Conservation (phyloP, 2,113 vertebrate species). For the Anhinga rufa region DNA sequence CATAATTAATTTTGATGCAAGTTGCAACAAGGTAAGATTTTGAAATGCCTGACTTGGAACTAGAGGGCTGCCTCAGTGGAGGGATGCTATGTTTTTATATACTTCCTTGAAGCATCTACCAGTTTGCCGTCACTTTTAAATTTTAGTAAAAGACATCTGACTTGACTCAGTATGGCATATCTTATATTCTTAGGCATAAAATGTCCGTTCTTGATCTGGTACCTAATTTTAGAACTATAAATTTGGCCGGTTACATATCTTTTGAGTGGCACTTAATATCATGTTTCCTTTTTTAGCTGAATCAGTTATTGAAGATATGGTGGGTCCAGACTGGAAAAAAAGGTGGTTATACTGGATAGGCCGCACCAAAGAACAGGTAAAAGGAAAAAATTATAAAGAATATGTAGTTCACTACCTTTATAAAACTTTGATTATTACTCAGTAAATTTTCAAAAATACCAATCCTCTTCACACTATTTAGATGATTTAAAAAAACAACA, state of each 20-base stretch:
- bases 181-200: not conserved
- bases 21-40: not conserved
- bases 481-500: not conserved
- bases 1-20: not conserved
- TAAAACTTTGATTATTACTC: not conserved
- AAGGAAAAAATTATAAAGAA: not conserved
- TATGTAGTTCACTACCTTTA: not conserved
- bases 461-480: not conserved
- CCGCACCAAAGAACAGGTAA: conserved; percentile 91
- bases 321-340: conserved; percentile 94
- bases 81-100: not conserved
- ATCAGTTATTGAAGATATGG: conserved; percentile 91
- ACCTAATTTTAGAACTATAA: not conserved
- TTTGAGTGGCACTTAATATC: not conserved
- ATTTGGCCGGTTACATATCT: not conserved
- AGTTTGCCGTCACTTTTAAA: not conserved
- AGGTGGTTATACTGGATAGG: conserved; percentile 91
- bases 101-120: not conserved
- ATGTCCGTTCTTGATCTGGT: not conserved
- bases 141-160: not conserved
- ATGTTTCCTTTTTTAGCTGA: conserved; percentile 76
- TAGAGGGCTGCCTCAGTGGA: not conserved
- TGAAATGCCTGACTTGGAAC: not conserved
- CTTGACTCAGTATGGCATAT: not conserved
- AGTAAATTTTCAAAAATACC: not conserved